Evolutionary conservation across 2,797 vertebrate genomes (phyloP).

Genomic region (Malurus leucopterus): DNA sequence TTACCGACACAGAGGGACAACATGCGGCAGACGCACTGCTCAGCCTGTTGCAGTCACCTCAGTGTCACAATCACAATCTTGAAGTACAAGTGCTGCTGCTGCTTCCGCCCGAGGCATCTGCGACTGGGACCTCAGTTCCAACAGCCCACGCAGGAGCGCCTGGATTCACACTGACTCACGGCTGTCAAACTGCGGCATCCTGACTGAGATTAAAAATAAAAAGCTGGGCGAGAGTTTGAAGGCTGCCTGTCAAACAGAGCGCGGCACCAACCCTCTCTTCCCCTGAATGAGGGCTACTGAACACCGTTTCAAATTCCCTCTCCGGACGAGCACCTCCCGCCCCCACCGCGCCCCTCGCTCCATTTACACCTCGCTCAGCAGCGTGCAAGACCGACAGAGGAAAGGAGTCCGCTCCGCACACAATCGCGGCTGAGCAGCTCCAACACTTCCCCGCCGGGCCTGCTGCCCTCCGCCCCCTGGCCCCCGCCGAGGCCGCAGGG

Average conservation of each 20-base stretch:
- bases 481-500: neutral
- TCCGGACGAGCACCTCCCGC: neutral
- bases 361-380: neutral
- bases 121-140: neutral
- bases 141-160: neutral
- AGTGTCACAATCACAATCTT: neutral
- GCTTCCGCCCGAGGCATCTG: neutral
- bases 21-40: neutral
- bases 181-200: neutral
- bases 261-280: neutral
- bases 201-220: neutral
- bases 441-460: rapidly evolving
- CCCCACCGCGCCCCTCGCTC: neutral
- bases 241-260: neutral
- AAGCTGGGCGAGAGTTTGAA: neutral
- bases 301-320: neutral
- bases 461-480: rapidly evolving
- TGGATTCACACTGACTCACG: neutral
- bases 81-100: neutral
- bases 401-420: rapidly evolving
- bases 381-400: rapidly evolving
- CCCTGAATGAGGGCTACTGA: neutral
- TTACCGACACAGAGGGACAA: rapidly evolving
- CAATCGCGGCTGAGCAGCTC: neutral
- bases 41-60: neutral